Evolutionary conservation across 2,888 invertebrate species (phyloP).

Genomic region (Fissipunctia ypsillon): DNA sequence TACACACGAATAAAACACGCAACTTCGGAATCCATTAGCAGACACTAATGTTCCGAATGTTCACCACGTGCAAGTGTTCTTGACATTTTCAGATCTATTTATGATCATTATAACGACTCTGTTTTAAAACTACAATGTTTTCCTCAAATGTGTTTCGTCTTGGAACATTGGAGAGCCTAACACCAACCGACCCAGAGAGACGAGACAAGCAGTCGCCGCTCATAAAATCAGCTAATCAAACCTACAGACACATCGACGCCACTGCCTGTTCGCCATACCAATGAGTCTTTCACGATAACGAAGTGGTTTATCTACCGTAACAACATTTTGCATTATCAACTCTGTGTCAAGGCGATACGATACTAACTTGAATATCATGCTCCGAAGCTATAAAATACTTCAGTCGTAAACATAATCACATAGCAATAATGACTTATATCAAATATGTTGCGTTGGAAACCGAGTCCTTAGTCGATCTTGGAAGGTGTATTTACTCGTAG

Average conservation of each 20-base stretch:
- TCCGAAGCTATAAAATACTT: conserved; percentile 77
- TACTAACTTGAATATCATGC: conserved; percentile 58
- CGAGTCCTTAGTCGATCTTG: conserved; percentile 46
- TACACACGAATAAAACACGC: conserved; percentile 33
- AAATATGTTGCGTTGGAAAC: conserved; percentile 57
- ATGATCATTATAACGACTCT: conserved; percentile 24
- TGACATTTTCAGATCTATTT: conserved; percentile 53
- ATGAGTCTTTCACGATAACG: conserved; percentile 69
- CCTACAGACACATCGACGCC: conserved; percentile 89
- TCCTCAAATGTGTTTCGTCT: conserved; percentile 42
- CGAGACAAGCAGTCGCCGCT: conserved; percentile 82
- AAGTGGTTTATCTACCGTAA: conserved; percentile 72
- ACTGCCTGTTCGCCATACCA: conserved; percentile 85
- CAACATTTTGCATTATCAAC: conserved; percentile 57
- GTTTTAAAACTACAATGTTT: conserved; percentile 32
- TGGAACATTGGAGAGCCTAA: conserved; percentile 52
- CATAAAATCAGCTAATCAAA: conserved; percentile 87
- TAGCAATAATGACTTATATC: conserved; percentile 76
- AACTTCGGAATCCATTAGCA: conserved; percentile 44
- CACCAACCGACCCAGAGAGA: conserved; percentile 37
- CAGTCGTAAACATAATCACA: conserved; percentile 71
- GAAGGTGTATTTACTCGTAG: conserved; percentile 69
- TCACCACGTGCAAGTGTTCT: conserved; percentile 32
- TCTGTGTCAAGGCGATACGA: conserved; percentile 66
- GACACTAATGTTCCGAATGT: conserved; percentile 19